These are phyloP conservation scores for Leptinotarsa haldemani DNA, from an alignment of 2,888 invertebrate genomes.

Conservation along the genomic window DNA sequence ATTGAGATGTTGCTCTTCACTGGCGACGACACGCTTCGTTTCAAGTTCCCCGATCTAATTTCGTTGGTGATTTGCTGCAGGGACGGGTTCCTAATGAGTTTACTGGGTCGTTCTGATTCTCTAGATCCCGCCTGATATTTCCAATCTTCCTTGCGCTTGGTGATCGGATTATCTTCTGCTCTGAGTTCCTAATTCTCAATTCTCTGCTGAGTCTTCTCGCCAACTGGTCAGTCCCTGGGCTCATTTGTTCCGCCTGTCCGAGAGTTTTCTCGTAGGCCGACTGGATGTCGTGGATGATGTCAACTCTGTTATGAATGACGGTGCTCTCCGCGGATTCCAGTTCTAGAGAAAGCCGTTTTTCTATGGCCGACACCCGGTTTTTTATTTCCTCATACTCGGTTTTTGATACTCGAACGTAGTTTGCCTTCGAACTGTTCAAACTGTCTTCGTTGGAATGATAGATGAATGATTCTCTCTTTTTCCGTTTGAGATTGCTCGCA, in stretches of 20 bases:
- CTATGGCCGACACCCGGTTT: constrained; percentile 78
- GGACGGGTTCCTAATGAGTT: constrained; percentile 33
- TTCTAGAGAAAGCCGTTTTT: constrained; percentile 59
- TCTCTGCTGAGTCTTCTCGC: constrained; percentile 79
- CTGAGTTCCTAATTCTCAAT: constrained; percentile 78
- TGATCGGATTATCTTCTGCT: constrained; percentile 77
- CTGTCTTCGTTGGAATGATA: constrained; percentile 56
- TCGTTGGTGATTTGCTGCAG: constrained; percentile 32
- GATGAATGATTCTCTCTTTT: constrained; percentile 57
- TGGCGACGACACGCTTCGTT: constrained; percentile 37
- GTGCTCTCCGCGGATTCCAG: constrained; percentile 52
- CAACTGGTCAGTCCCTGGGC: constrained; percentile 76
- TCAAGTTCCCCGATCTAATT: constrained; percentile 40
- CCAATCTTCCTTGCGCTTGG: constrained; percentile 87
- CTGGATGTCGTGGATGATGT: constrained; percentile 75
- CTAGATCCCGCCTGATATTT: constrained; percentile 77
- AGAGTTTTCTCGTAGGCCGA: constrained; percentile 80
- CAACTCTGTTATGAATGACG: constrained; percentile 53
- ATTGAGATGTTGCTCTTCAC: constrained; percentile 52
- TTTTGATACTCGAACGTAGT: constrained; percentile 79
- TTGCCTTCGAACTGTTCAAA: constrained; percentile 56
- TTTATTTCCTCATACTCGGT: constrained; percentile 84
- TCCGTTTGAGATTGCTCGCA: constrained; percentile 59
- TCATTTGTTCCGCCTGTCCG: constrained; percentile 75
- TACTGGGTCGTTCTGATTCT: constrained; percentile 62